phyloP scores from a whole-genome alignment of 2,797 vertebrate genomes.

The Pelobates cultripes region DNA sequence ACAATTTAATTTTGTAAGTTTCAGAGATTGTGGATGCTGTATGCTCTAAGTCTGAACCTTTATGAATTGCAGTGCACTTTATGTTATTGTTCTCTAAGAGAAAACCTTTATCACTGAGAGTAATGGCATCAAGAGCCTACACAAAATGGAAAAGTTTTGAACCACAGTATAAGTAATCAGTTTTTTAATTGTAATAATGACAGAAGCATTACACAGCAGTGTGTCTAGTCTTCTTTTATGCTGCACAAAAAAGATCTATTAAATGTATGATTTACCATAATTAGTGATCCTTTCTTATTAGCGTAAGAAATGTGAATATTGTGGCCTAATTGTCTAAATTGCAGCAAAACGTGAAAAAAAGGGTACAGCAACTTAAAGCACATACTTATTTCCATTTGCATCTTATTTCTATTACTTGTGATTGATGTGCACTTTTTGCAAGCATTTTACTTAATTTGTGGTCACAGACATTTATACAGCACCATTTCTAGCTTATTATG shows the following conservation, averaged over 20 bases:
- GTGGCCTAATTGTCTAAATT: neutral
- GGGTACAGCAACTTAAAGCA: neutral
- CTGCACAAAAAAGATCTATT: neutral
- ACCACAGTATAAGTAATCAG: neutral
- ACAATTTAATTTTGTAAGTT: too few species aligned
- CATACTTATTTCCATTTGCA: neutral
- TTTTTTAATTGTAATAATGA: neutral
- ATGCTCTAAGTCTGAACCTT: too few species aligned
- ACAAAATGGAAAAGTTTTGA: too few species aligned
- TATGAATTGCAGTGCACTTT: too few species aligned
- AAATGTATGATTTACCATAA: neutral
- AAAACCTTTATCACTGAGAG: too few species aligned
- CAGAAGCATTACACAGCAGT: neutral
- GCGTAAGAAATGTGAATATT: neutral
- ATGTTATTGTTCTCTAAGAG: too few species aligned
- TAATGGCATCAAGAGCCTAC: too few species aligned
- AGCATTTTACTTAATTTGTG: neutral
- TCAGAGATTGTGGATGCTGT: too few species aligned
- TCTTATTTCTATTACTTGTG: neutral
- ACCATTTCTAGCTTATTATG: neutral
- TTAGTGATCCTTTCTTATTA: neutral
- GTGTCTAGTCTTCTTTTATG: neutral
- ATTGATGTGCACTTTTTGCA: neutral
- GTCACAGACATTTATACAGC: neutral
- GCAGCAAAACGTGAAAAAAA: neutral